These are phyloP conservation scores for Spilogale gracilis DNA, from an alignment of 2,113 vertebrate genomes.

Conservation along the genomic window DNA sequence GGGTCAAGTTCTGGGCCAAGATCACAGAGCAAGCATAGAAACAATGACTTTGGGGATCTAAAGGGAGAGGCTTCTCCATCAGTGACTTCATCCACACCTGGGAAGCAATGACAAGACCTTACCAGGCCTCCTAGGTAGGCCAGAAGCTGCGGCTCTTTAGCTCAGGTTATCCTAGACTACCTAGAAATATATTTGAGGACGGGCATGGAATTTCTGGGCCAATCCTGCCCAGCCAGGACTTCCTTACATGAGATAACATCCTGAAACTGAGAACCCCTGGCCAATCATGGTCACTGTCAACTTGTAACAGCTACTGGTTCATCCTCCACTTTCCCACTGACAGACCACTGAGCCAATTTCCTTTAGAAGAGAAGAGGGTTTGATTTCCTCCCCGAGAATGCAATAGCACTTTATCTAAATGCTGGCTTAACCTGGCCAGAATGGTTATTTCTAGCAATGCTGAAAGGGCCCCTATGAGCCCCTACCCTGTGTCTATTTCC, in stretches of 20 bases:
- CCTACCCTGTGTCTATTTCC: not conserved
- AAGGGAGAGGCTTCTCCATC: not conserved
- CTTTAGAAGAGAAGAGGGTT: not conserved
- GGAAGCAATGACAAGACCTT: not conserved
- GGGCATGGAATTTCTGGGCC: not conserved
- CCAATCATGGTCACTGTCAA: not conserved
- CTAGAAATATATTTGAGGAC: not conserved
- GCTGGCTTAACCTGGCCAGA: not conserved
- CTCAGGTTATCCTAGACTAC: not conserved
- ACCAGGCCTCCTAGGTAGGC: not conserved
- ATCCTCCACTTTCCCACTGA: not conserved
- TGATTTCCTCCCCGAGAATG: not conserved
- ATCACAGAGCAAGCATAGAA: not conserved
- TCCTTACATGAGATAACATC: not conserved
- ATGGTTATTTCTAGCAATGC: not conserved
- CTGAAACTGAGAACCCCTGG: not conserved
- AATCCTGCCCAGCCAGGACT: not conserved
- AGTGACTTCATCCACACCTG: not conserved
- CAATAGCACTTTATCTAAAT: constrained; percentile 25
- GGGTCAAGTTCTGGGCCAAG: not conserved
- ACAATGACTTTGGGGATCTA: not conserved
- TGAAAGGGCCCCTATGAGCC: not conserved
- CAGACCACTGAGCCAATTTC: not conserved
- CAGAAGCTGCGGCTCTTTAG: no score
- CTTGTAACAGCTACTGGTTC: not conserved